Conservation (phyloP, 2,888 invertebrate genomes). For the Lingula anatina region DNA sequence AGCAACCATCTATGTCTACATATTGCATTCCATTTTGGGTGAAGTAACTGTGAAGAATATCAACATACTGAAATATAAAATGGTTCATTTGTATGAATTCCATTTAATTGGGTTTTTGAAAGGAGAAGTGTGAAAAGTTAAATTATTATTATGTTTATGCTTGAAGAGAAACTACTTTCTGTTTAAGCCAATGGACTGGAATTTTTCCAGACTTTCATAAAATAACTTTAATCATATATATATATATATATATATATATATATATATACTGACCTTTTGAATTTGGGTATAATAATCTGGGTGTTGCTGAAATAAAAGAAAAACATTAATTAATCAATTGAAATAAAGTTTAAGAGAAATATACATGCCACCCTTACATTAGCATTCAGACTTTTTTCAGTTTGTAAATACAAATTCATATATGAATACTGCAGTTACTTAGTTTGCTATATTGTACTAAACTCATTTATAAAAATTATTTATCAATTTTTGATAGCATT, state of each 20-base stretch:
- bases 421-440: too few species aligned
- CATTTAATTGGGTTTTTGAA: background rate
- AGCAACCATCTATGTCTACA: constrained; percentile 12
- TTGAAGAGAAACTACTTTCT: background rate
- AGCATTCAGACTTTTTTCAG: too few species aligned
- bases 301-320: constrained; percentile 18
- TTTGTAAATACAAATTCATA: too few species aligned
- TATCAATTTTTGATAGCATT: too few species aligned
- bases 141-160: too few species aligned
- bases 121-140: background rate
- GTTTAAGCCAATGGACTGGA: background rate
- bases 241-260: background rate
- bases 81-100: background rate
- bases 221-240: background rate
- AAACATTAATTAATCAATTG: background rate
- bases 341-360: too few species aligned
- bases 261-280: constrained; percentile 1
- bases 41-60: constrained; percentile 26
- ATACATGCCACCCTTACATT: too few species aligned
- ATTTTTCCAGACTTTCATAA: too few species aligned
- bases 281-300: constrained; percentile 23
- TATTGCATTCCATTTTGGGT: constrained; percentile 23
- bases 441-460: too few species aligned
- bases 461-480: too few species aligned
- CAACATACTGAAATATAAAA: constrained; percentile 22